phyloP scores from a whole-genome alignment of 2,797 vertebrate species.

The Cheirogaleus major region DNA sequence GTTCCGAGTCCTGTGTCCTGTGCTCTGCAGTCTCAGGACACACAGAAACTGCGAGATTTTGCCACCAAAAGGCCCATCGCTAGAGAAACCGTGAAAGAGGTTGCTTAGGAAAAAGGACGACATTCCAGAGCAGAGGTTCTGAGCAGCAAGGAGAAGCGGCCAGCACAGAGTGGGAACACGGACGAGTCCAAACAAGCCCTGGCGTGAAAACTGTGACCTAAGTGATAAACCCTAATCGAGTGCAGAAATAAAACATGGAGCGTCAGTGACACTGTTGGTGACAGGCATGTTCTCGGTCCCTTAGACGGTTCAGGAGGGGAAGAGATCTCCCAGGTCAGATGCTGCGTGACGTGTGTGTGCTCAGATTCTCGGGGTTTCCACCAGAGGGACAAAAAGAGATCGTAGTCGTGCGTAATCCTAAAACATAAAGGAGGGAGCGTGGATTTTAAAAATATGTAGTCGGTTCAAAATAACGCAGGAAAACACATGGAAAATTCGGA shows the following conservation, averaged over 20 bases:
- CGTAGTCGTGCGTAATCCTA: not conserved
- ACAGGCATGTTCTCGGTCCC: fast-evolving
- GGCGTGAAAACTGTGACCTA: fast-evolving
- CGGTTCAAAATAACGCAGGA: not conserved
- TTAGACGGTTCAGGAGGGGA: not conserved
- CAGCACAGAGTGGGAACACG: fast-evolving
- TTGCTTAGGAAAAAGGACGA: not conserved
- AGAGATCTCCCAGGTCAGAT: too few relatives aligned
- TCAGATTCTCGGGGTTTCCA: not conserved
- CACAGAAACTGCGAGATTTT: not conserved
- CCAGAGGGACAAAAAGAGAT: not conserved
- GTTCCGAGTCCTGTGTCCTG: fast-evolving
- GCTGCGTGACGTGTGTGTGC: too few relatives aligned
- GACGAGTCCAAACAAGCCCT: not conserved
- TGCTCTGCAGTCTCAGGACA: fast-evolving
- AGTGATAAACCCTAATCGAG: fast-evolving
- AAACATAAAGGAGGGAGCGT: not conserved
- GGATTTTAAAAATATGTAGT: not conserved
- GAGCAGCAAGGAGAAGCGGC: not conserved
- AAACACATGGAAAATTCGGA: not conserved
- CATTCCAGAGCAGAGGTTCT: not conserved
- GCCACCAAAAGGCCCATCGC: not conserved
- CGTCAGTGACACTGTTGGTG: fast-evolving
- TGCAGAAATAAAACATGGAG: not conserved
- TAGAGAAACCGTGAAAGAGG: fast-evolving